Evolutionary conservation across 2,888 invertebrate species (phyloP), one percentile per base, ranked within the genome.

Genomic region (Helleia helle): DNA sequence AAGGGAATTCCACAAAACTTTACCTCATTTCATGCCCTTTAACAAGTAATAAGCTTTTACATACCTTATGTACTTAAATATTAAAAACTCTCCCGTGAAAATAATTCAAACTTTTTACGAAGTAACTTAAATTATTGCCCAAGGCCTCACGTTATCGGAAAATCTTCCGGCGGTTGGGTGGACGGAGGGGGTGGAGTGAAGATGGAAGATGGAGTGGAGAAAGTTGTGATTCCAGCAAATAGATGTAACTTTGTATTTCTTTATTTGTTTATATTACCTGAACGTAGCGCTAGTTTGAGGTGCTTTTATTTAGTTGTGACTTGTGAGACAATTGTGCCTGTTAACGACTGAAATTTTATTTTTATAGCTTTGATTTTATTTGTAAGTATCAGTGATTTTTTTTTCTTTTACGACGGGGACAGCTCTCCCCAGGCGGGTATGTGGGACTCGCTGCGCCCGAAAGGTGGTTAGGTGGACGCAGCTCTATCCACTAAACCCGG

Each of bases 51-150:
- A 17, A 31, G 18, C 18, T 31, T 17, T 31, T 4, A 6, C 22
- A 7, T 24, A 40, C 24, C 39, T 11, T 31, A 11, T 25, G 22
- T 24, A 36, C 36, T 25, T 31, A 40, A 46, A 46, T 46, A 40
- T 43, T 43, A 47, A 50, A 48, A 48, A 42, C 42, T 46, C 44
- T n/a, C 8, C 30, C 41, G 42, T 28, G 26, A 28, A 27, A 44
- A 46, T 22, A 45, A 43, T 46, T 40, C 27, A 37, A 44, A 50
- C 44, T 50, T 50, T 39, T 44, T 40, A 36, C 36, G 40, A 47
- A 51, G 46, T 50, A 51, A 45, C 50, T 48, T 50, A 50, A 52
- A 51, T 52, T 51, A 52, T 50, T 50, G 47, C 48, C 38, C 13
- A 15, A 29, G 40, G 51, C 47, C 41, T 42, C 36, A 41, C 44